Evolutionary conservation across 2,888 invertebrate species (phyloP).

Genomic region (Drosophila vallismaia): DNA sequence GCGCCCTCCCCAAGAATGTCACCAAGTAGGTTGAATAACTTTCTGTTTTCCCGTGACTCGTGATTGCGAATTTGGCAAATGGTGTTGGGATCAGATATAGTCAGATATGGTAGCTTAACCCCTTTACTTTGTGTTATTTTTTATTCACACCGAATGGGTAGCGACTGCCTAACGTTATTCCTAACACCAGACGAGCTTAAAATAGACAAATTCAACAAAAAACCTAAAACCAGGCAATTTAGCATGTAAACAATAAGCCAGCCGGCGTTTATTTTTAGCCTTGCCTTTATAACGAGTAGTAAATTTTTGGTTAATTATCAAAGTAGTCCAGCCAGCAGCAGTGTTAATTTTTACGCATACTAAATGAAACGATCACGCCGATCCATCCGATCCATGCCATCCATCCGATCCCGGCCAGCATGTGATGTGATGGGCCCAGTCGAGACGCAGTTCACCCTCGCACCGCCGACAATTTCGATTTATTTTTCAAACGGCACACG

Average conservation of each 20-base stretch:
- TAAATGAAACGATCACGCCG: conserved; percentile 52
- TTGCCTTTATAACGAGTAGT: conserved; percentile 29
- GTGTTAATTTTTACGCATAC: conserved; percentile 40
- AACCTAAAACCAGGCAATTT: neutral
- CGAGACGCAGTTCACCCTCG: conserved; percentile 11
- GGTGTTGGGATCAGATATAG: too few relatives aligned
- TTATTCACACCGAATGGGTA: neutral
- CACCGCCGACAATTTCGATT: neutral
- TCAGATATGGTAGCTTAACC: too few relatives aligned
- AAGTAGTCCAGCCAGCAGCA: conserved; percentile 29
- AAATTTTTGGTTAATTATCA: conserved; percentile 43
- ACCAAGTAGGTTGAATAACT: too few relatives aligned
- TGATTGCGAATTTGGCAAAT: too few relatives aligned
- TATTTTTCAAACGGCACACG: conserved; percentile 18
- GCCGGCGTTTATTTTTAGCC: conserved; percentile 42
- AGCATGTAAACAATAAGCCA: conserved; percentile 29
- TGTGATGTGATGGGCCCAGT: conserved; percentile 33
- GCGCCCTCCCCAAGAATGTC: too few relatives aligned
- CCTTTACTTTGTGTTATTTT: too few relatives aligned
- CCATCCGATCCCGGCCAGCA: conserved; percentile 13
- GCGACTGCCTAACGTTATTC: neutral
- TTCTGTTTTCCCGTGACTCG: too few relatives aligned
- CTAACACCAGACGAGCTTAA: neutral
- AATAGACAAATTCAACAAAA: conserved; percentile 12
- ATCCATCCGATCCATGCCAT: neutral